Evolutionary conservation across 1,140 invertebrate species (phyloP), one percentile per base, ranked within the genome.

Genomic region (Euschistus heros): DNA sequence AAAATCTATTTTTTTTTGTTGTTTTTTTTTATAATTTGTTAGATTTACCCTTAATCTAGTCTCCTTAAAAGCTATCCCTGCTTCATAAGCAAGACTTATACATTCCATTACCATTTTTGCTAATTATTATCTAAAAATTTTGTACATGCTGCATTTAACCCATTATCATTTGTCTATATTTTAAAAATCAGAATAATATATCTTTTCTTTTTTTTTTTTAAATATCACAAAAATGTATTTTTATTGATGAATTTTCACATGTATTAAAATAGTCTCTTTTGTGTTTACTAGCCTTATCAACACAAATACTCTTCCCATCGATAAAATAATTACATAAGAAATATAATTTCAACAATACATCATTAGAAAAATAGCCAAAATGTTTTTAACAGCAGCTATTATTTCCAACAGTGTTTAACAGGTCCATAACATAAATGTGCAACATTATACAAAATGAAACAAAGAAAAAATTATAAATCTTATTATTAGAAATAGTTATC

Each of bases 111-210:
- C 44, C 62, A 63, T 54, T 18, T 47, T 47, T 54, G 18, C 17
- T 55, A 64, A 64, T 64, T 54, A 27, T 54, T 64, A 46, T 54
- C 14, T 26, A 61, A 61, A 37, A 26, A 18, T 61, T 64, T 64
- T 64, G 63, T 64, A 64, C 63, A 64, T 64, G 50, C 8, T 54
- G 33, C 27, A 63, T 44, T 33, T 64, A 64, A 64, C 63, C 30
- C 63, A 64, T 55, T 46, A 55, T 57, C 24, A 50, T 50, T 50
- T 50, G 20, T 50, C 20, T 50, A 20, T 50, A 20, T 50, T 61
- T 61, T 61, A 18, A n/a, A 60, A 61, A 61, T 61, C 59, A 30
- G 59, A 42, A 22, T 50, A 50, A 50, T 50, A 50, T 50, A 50
- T 50, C 20, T 20, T 50, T 44, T 44, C n/a, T n/a, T n/a, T 50